These are phyloP conservation scores for Taeniopygia guttata DNA, from an alignment of 2,797 vertebrate genomes.

Conservation along the genomic window DNA sequence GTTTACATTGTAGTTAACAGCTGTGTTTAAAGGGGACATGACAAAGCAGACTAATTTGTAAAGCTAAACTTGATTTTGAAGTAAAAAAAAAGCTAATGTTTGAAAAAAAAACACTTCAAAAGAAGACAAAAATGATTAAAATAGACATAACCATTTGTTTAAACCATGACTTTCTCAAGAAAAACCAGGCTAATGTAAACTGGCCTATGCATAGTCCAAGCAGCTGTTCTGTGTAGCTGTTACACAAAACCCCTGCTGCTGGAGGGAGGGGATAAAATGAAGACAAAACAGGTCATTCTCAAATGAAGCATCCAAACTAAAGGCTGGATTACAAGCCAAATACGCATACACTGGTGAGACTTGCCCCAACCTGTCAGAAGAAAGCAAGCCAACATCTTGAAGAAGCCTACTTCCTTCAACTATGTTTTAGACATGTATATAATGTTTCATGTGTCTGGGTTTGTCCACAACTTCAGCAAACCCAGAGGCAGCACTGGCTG, in stretches of 20 bases:
- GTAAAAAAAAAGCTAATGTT: conserved; percentile 66
- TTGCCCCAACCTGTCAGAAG: neutral
- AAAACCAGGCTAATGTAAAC: conserved; percentile 80
- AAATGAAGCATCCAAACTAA: conserved; percentile 28
- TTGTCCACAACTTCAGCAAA: conserved; percentile 12
- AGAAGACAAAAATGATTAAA: conserved; percentile 83
- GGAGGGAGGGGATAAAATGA: conserved; percentile 29
- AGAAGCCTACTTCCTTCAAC: neutral
- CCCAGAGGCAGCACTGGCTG: neutral
- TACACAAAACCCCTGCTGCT: conserved; percentile 39
- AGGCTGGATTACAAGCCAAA: conserved; percentile 3
- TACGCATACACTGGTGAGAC: neutral
- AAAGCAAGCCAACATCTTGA: neutral
- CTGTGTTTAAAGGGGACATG: conserved; percentile 81
- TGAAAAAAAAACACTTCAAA: conserved; percentile 81
- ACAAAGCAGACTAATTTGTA: conserved; percentile 80
- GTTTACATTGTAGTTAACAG: conserved; percentile 80
- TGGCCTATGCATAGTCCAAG: conserved; percentile 61
- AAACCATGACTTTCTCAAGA: conserved; percentile 81
- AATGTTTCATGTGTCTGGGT: neutral
- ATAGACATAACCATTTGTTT: conserved; percentile 84
- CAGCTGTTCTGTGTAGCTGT: conserved; percentile 75
- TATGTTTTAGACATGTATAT: neutral
- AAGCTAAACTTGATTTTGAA: conserved; percentile 77
- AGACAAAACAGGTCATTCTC: conserved; percentile 63